Conservation (phyloP, 2,888 invertebrate genomes). For the Halictus ligatus region DNA sequence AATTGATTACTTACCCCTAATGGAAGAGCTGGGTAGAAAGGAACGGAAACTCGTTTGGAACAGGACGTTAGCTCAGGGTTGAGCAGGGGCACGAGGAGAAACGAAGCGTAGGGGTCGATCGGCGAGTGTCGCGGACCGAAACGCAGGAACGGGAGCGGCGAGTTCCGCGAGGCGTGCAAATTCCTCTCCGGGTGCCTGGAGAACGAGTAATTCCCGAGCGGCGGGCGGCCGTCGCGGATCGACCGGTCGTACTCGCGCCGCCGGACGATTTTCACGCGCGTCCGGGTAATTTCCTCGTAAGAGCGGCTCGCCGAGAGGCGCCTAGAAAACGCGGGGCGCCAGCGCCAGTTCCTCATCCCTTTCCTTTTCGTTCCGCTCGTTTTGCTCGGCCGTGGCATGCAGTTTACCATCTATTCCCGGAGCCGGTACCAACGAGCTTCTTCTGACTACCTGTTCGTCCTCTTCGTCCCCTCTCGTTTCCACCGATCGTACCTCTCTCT, state of each 20-base stretch:
- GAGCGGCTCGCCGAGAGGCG: slow-evolving; percentile 63
- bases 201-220: slow-evolving; percentile 43
- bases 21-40: no score
- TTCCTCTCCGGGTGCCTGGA: slow-evolving; percentile 23
- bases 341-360: slow-evolving; percentile 75
- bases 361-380: slow-evolving; percentile 69
- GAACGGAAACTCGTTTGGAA: no score
- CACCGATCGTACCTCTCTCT: neutral
- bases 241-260: slow-evolving; percentile 48
- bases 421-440: slow-evolving; percentile 58
- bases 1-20: no score
- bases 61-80: no score
- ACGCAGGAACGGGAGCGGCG: slow-evolving; percentile 32
- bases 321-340: slow-evolving; percentile 74
- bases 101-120: no score
- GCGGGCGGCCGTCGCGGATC: slow-evolving; percentile 56
- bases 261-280: slow-evolving; percentile 76
- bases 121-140: neutral
- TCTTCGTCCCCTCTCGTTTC: neutral
- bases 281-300: slow-evolving; percentile 75
- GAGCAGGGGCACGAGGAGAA: no score
- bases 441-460: slow-evolving; percentile 36
- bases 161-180: slow-evolving; percentile 32
- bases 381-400: slow-evolving; percentile 59
- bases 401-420: slow-evolving; percentile 59